Evolutionary conservation across 2,888 invertebrate genomes (phyloP), one percentile per base, ranked within the genome.

Genomic region (Petrophora chlorosata): DNA sequence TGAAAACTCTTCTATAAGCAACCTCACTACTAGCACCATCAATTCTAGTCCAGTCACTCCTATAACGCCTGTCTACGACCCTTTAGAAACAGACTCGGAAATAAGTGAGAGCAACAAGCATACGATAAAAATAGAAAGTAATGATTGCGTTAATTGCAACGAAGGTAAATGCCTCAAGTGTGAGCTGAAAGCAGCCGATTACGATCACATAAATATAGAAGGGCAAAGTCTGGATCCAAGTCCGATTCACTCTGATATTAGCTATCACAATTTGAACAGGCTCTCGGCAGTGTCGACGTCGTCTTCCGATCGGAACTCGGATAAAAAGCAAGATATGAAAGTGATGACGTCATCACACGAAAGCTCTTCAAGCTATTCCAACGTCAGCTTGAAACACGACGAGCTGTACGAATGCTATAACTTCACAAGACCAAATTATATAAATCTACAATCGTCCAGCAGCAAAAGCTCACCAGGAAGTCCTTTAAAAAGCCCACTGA

Each of bases 401-500:
- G 88, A 89, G 2, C 48, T 82, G 0, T 90, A 89, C 49, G 90
- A 90, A 56, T 79, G 79, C 42, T 90, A 73, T 39, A 85, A 76
- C 38, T 90, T 83, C 17, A 74, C 77, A 0, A 59, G 90, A 38
- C 91, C 91, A 0, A 89, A 85, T 50, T 91, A 91, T 61, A 88
- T 90, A 5, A 89, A 90, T 50, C 49, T 91, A 13, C 83, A 85
- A 13, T 88, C 90, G 0, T 85, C 88, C 3, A 85, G 85, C 14
- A 85, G 85, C 1, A 89, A 87, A 63, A 85, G 85, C 33, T 85
- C 89, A 0, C 87, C 88, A 0, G 84, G 83, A 0, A 79, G 81
- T 1, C 90, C 90, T 0, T 61, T 88, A 5, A 87, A 89, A 65
- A 93, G 92, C 65, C 93, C 93, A 0, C 76, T 94, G 0, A 92